Base-by-base conservation (phyloP, 2,888 invertebrate species). In the Phengaris arion region DNA sequence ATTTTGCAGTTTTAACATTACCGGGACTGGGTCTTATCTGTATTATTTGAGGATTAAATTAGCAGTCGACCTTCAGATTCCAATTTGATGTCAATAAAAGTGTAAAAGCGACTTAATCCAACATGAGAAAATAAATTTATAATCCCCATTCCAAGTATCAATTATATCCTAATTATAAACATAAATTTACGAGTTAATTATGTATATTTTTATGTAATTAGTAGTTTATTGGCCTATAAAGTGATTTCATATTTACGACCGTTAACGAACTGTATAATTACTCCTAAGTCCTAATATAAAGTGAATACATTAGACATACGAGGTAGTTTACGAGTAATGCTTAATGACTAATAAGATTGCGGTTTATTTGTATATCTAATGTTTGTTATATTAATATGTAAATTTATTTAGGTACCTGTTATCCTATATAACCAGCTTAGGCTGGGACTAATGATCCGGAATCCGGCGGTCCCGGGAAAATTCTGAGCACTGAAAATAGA, bases 171-270 rank as follows among this genome's bases (percentile, higher is more conserved):
- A 59, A 22, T 59, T 59, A 59, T 59, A 22, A 22, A 46, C 12
- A 48, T 76, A 76, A 35, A 72, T 55, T 69, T 46, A 73, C 72
- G 51, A 76, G 46, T 72, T 52, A 15, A 59, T 59, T 59, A 59
- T 59, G 15, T 59, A 22, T 59, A 59, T 59, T 22, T 15, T 22
- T 59, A 59, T 9, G 15, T 59, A 59, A 59, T 59, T 59, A 22
- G 22, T 22, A 59, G 59, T 59, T 59, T 15, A 59, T 15, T 5
- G 59, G 59, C 10, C 22, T 46, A 59, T 74, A 74, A 74, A 74
- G 45, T 46, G 22, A 74, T 74, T 74, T 74, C 64, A 78, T 59
- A 48, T 22, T 59, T 22, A 8, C 22, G 22, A 10, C 22, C 59
- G 22, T 59, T 22, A 59, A 22, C 54, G 10, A 59, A 59, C 22